Conservation (phyloP, 2,797 vertebrate species). For the Artibeus jamaicensis region DNA sequence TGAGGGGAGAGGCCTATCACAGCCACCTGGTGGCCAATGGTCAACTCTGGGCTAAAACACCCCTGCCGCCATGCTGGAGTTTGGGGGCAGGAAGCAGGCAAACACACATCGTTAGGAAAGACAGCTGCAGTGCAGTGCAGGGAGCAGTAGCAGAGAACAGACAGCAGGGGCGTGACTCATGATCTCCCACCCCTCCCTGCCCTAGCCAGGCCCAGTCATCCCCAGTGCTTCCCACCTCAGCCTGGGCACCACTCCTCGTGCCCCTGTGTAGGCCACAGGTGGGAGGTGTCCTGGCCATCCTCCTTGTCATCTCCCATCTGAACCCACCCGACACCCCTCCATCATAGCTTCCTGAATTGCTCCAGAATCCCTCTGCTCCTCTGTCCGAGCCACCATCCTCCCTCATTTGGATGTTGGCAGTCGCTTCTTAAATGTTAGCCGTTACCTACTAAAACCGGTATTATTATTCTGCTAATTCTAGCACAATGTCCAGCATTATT, state of each 20-base stretch:
- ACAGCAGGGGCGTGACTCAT: fast-evolving
- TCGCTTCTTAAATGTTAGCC: not conserved
- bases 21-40: not conserved
- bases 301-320: no score
- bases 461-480: fast-evolving
- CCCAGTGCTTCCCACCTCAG: not conserved
- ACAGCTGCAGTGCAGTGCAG: fast-evolving
- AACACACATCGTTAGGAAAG: not conserved
- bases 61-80: fast-evolving
- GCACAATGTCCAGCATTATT: fast-evolving
- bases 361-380: not conserved
- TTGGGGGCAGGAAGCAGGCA: not conserved
- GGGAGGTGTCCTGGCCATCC: not conserved
- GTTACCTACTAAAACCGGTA: fast-evolving
- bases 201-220: not conserved
- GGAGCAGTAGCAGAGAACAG: not conserved
- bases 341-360: not conserved
- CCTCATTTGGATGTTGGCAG: not conserved
- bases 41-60: not conserved
- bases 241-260: not conserved
- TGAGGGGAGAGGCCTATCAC: not conserved
- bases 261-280: not conserved
- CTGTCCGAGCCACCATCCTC: not conserved
- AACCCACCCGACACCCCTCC: no score
- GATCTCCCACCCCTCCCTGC: not conserved